Conservation (phyloP, 2,797 vertebrate species). For the Vespertilio murinus region DNA sequence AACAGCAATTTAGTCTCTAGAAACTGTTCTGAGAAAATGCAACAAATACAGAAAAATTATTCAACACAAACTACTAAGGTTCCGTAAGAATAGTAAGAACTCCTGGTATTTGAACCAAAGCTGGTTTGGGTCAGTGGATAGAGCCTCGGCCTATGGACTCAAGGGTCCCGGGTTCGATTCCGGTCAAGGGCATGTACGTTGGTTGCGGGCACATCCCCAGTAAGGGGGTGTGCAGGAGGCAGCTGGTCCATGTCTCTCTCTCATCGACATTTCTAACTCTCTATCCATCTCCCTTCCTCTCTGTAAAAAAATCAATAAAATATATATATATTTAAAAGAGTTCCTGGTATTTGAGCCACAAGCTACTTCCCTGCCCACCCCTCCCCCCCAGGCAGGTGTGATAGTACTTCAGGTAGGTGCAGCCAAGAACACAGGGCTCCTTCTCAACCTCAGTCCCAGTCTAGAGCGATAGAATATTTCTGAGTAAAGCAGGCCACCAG, state of each 20-base stretch:
- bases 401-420: no score
- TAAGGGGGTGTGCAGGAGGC: no score
- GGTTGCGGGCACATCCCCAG: no score
- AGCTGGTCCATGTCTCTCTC: no score
- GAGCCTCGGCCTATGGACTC: no score
- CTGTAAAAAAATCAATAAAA: no score
- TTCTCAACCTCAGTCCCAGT: neutral
- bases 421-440: neutral
- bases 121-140: no score
- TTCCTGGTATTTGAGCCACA: neutral
- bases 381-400: neutral
- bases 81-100: neutral
- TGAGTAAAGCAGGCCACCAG: neutral
- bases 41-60: neutral
- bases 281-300: no score
- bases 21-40: neutral
- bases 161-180: no score
- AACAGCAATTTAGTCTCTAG: neutral
- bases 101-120: neutral
- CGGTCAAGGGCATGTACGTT: no score
- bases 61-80: neutral
- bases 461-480: neutral
- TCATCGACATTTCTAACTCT: no score
- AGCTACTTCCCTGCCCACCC: neutral
- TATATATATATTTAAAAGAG: no score